Percentiles rank a stretch among this genome's conserved stretches.
These are phyloP conservation scores for Cephus nigrinus DNA, from an alignment of 2,888 invertebrate species.

Conservation along the genomic window DNA sequence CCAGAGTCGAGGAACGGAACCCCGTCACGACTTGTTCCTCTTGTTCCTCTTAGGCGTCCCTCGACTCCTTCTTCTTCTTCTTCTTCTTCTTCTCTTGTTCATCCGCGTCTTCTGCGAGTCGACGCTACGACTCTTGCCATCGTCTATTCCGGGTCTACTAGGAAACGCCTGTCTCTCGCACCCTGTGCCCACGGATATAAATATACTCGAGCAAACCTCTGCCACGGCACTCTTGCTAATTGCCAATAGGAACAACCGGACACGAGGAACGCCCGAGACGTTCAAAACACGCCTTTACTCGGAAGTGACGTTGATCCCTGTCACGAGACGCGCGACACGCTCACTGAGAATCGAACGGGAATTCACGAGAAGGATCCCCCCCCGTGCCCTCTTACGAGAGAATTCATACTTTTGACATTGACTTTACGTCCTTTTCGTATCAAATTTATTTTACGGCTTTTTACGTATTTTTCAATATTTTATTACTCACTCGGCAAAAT, in stretches of 20 bases:
- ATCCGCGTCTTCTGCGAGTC: too few relatives aligned
- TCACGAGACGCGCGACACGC: too few relatives aligned
- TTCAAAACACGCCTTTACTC: slow-evolving; percentile 2
- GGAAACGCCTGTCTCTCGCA: slow-evolving; percentile 46
- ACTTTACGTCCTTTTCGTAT: too few relatives aligned
- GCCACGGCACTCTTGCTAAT: slow-evolving; percentile 10
- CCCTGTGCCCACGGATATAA: slow-evolving; percentile 17
- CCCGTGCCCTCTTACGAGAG: too few relatives aligned
- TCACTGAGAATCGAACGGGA: too few relatives aligned
- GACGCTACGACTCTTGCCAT: too few relatives aligned
- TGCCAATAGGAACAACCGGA: slow-evolving; percentile 12
- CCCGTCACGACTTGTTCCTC: slow-evolving; percentile 20
- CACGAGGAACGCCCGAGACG: slow-evolving; percentile 9
- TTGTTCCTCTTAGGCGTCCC: background rate
- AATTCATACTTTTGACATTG: too few relatives aligned
- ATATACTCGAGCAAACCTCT: slow-evolving; percentile 8
- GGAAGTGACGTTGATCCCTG: slow-evolving; percentile 2
- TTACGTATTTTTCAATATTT: too few relatives aligned
- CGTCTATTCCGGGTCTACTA: slow-evolving; percentile 58
- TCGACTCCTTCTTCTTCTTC: slow-evolving; percentile 14
- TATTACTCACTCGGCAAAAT: too few relatives aligned
- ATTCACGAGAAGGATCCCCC: too few relatives aligned
- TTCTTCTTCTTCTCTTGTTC: slow-evolving; percentile 28
- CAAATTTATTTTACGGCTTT: too few relatives aligned
- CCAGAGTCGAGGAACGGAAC: slow-evolving; percentile 7